Base-by-base conservation (phyloP, 1,140 invertebrate species). In the Heterodera schachtii region DNA sequence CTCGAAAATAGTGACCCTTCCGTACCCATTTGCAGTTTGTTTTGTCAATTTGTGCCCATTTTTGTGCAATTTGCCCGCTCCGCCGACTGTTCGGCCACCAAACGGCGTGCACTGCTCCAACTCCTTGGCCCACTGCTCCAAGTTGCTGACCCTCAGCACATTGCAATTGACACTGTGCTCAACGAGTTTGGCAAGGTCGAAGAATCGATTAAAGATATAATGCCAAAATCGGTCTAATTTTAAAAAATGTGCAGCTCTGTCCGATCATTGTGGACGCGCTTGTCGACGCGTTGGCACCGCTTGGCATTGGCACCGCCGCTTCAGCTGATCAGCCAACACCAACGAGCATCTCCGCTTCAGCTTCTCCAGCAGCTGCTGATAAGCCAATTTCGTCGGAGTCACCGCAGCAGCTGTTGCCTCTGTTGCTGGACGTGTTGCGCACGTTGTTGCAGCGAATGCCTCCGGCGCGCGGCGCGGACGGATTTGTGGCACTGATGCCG, bases 361-460 rank as follows among this genome's bases (percentile, higher is more conserved):
- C 31, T 31, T 31, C 31, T 31, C 31, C 31, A 31, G 31, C 31
- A 31, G 31, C 31, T 31, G 31, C 31, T 31, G 31, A 31, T 31
- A 31, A 31, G 31, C 31, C 1, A 31, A 31, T 31, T 31, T n/a
- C 57, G 11, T 64, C 57, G 57, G 4, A 2, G 57, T 11, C 57
- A 64, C 57, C 0, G 11, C 31, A 52, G 1, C 52, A 52, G 67
- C 1, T 41, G 69, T 31, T 31, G 9, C 11, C 41, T 2, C 41
- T 71, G 69, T 46, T 69, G 67, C 16, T 71, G 41, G 69, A 71
- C 41, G 69, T 46, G 69, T 41, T 71, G 41, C 69, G 69, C 69
- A 71, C 44, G 9, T 6, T 41, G 69, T 41, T 71, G 69, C 1
- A 71, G 6, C 31, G 69, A 71, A 46, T 71, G 69, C 69, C 69